A percentile compares a stretch with the other conserved stretches of the same genome.
These are phyloP conservation scores for Ctena decussata DNA, from an alignment of 2,888 invertebrate genomes.

Conservation along the genomic window DNA sequence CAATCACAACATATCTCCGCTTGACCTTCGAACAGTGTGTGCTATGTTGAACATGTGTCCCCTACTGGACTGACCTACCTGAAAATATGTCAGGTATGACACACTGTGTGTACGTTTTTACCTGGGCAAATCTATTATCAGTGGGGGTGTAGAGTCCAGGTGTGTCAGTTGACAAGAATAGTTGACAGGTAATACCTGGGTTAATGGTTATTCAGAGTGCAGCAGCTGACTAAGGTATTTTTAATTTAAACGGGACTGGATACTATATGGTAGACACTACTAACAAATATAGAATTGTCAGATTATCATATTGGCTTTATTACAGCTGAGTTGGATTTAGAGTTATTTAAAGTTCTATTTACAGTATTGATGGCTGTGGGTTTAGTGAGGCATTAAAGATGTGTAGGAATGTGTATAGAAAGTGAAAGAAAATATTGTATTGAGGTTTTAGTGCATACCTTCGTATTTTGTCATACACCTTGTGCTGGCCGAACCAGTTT, in stretches of 20 bases:
- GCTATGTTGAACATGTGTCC: neutral
- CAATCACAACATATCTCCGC: neutral
- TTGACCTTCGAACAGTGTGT: conserved; percentile 4
- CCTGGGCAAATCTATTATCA: neutral
- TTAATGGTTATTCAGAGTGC: neutral
- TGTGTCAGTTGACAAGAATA: neutral
- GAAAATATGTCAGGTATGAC: conserved; percentile 11
- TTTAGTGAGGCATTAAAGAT: neutral
- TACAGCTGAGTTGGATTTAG: no score
- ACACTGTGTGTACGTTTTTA: neutral
- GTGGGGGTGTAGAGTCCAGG: neutral
- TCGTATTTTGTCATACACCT: neutral
- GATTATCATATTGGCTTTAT: no score
- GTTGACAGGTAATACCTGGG: no score
- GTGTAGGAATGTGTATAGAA: neutral
- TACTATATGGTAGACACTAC: no score
- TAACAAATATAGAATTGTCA: no score
- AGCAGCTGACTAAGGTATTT: neutral
- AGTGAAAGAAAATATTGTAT: conserved; percentile 6
- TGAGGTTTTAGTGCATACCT: neutral
- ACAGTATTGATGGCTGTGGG: neutral
- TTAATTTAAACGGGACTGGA: neutral
- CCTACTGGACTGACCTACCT: neutral
- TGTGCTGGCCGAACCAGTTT: no score
- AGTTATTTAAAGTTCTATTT: no score